Conservation (phyloP, 2,113 vertebrate species). For the Ranitomeya variabilis region DNA sequence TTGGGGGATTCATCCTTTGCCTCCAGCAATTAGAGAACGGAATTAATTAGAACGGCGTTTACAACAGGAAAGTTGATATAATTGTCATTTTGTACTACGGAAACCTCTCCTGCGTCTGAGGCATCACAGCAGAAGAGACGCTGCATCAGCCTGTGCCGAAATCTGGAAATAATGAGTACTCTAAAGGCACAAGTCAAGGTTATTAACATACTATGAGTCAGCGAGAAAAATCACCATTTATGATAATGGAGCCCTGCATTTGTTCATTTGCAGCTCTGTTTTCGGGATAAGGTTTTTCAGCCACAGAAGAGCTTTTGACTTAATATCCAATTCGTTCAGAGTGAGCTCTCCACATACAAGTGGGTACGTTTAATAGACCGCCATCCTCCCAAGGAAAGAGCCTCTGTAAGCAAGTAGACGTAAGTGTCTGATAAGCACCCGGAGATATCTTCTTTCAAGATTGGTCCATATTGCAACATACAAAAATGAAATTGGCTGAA, state of each 20-base stretch:
- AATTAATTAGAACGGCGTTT: conserved; percentile 22
- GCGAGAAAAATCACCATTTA: conserved; percentile 45
- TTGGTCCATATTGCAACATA: background rate
- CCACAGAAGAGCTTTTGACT: conserved; percentile 36
- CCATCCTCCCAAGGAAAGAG: conserved; percentile 34
- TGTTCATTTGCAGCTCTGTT: conserved; percentile 25
- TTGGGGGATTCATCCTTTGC: background rate
- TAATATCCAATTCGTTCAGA: conserved; percentile 49
- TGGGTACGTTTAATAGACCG: conserved; percentile 31
- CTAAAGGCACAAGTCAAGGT: conserved; percentile 37
- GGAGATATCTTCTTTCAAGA: background rate
- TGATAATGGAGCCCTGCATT: conserved; percentile 8
- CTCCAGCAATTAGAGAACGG: conserved; percentile 2
- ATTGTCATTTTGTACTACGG: conserved; percentile 24
- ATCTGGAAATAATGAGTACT: conserved; percentile 47
- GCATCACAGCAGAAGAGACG: conserved; percentile 23
- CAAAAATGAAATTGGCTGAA: background rate
- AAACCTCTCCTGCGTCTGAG: conserved; percentile 4
- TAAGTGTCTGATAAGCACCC: background rate
- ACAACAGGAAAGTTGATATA: conserved; percentile 6
- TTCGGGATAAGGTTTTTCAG: conserved; percentile 35
- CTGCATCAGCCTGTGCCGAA: conserved; percentile 8
- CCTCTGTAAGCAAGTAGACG: conserved; percentile 34
- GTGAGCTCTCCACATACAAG: conserved; percentile 38
- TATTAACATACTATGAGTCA: conserved; percentile 45